Evolutionary conservation across 2,888 invertebrate genomes (phyloP).

Genomic region (Pseudococcus jackbeardsleyi): DNA sequence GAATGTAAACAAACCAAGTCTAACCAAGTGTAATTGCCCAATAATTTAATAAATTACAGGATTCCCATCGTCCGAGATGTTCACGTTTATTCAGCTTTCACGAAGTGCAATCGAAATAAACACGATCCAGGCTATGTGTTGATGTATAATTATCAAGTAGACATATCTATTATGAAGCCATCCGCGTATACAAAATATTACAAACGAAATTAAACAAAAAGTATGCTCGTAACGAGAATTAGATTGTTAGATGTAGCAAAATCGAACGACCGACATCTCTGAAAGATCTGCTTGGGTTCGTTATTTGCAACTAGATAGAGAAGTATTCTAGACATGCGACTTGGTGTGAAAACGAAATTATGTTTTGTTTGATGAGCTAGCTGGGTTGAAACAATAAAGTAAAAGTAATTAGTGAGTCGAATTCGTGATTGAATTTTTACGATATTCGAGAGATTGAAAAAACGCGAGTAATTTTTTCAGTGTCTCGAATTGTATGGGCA

Average conservation of each 20-base stretch:
- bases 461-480: no score
- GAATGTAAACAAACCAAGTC: no score
- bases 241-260: not conserved
- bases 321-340: not conserved
- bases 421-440: not conserved
- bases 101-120: slow-evolving; percentile 31
- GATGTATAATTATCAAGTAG: slow-evolving; percentile 37
- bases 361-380: not conserved
- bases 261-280: not conserved
- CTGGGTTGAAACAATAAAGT: not conserved
- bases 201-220: slow-evolving; percentile 37
- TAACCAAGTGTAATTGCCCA: no score
- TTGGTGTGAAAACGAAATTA: not conserved
- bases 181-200: not conserved
- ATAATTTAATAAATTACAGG: slow-evolving; percentile 39
- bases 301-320: not conserved
- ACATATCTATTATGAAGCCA: slow-evolving; percentile 29
- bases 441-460: not conserved
- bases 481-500: no score
- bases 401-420: not conserved
- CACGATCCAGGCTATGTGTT: slow-evolving; percentile 27
- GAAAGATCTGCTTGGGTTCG: not conserved
- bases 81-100: slow-evolving; percentile 53
- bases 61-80: slow-evolving; percentile 21
- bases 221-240: not conserved